Evolutionary conservation across 2,113 vertebrate species (phyloP).

Genomic region (Glaucomys volans): DNA sequence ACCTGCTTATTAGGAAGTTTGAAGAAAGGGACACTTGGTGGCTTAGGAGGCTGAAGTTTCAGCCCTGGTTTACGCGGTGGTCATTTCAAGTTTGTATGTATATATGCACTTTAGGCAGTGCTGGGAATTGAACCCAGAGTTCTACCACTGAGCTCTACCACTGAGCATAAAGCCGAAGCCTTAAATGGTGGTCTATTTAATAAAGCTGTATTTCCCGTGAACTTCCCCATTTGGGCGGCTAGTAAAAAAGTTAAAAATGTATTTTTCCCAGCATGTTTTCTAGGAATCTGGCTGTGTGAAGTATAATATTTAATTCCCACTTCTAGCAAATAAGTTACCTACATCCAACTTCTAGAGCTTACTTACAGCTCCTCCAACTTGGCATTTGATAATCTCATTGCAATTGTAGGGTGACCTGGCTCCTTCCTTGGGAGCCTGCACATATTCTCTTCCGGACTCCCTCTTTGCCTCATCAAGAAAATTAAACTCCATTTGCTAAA

Average conservation of each 20-base stretch:
- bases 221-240: not conserved
- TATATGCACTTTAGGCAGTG: not conserved
- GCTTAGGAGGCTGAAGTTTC: not conserved
- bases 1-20: not conserved
- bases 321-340: not conserved
- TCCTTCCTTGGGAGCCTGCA: not conserved
- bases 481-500: not conserved
- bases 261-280: not conserved
- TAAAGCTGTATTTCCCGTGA: not conserved
- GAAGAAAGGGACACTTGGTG: not conserved
- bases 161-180: not conserved
- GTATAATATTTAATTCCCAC: not conserved
- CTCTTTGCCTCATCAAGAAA: not conserved
- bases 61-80: not conserved
- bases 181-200: not conserved
- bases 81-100: not conserved
- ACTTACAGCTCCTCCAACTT: not conserved
- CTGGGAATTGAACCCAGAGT: not conserved
- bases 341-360: not conserved
- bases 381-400: not conserved
- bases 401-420: not conserved
- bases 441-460: not conserved
- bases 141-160: no score
- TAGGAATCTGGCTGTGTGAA: not conserved
- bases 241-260: not conserved